These are phyloP conservation scores for Pseudorasbora parva DNA, from an alignment of 2,113 vertebrate species.

Conservation along the genomic window DNA sequence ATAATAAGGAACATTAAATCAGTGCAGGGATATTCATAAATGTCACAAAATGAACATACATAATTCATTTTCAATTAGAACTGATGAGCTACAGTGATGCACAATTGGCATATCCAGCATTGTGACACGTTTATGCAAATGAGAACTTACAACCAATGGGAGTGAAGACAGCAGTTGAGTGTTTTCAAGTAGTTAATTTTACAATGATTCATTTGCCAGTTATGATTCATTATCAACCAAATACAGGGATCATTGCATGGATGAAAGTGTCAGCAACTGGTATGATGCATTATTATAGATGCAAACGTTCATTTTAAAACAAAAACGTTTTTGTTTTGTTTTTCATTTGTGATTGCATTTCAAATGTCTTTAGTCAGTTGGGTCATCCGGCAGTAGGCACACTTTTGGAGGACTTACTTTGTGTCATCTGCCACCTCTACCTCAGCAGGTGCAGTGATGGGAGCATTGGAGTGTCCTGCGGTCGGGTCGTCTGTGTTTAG, in stretches of 20 bases:
- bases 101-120: background rate
- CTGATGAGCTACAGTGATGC: background rate
- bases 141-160: background rate
- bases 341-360: too few relatives aligned
- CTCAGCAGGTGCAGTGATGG: constrained; percentile 94
- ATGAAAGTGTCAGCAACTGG: too few relatives aligned
- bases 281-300: too few relatives aligned
- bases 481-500: constrained; percentile 95
- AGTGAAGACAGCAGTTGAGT: background rate
- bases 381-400: background rate
- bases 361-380: too few relatives aligned
- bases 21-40: background rate
- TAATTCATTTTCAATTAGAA: constrained; percentile 3
- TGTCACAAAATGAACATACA: background rate
- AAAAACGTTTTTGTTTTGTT: background rate
- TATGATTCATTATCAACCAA: background rate
- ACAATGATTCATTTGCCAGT: background rate
- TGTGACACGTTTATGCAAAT: background rate
- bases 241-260: too few relatives aligned
- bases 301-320: background rate
- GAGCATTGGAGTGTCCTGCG: constrained; percentile 95
- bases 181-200: background rate
- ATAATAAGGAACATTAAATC: background rate
- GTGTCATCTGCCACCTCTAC: constrained; percentile 96
- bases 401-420: constrained; percentile 79